phyloP scores from a whole-genome alignment of 2,888 invertebrate genomes.

The Chrysolina americana region DNA sequence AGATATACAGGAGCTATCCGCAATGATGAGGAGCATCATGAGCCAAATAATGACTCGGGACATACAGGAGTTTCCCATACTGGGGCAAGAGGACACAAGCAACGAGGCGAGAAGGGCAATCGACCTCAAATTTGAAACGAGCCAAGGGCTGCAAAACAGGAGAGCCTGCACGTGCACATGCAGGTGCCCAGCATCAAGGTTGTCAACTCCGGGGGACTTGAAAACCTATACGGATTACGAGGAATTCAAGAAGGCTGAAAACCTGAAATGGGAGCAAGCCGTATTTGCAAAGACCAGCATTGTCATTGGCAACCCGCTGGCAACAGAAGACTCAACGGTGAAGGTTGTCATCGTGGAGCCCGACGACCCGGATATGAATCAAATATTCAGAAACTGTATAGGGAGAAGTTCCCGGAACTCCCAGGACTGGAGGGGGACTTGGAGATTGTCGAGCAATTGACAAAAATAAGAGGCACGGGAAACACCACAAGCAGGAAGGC shows the following conservation, averaged over 20 bases:
- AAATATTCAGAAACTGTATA: conserved; percentile 7
- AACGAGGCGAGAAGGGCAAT: neutral
- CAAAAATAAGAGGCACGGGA: conserved; percentile 13
- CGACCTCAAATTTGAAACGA: too few relatives aligned
- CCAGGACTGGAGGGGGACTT: neutral
- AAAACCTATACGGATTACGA: neutral
- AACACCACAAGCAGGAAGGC: conserved; percentile 1
- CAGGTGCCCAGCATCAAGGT: neutral
- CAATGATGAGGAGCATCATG: too few relatives aligned
- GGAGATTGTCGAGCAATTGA: conserved; percentile 27
- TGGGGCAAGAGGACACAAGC: neutral
- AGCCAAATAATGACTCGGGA: too few relatives aligned
- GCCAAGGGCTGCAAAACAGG: too few relatives aligned
- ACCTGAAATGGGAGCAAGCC: neutral
- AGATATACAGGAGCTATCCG: too few relatives aligned
- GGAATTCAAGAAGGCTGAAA: neutral
- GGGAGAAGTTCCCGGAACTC: conserved; percentile 14
- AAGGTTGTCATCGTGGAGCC: conserved; percentile 9
- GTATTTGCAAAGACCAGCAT: neutral
- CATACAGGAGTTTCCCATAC: too few relatives aligned
- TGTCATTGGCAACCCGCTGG: neutral
- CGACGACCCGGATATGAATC: conserved; percentile 1
- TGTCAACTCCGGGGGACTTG: neutral
- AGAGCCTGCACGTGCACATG: neutral
- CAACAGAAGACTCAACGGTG: neutral